These are phyloP conservation scores for Scotopteryx bipunctaria DNA, from an alignment of 2,888 invertebrate species.

Conservation along the genomic window DNA sequence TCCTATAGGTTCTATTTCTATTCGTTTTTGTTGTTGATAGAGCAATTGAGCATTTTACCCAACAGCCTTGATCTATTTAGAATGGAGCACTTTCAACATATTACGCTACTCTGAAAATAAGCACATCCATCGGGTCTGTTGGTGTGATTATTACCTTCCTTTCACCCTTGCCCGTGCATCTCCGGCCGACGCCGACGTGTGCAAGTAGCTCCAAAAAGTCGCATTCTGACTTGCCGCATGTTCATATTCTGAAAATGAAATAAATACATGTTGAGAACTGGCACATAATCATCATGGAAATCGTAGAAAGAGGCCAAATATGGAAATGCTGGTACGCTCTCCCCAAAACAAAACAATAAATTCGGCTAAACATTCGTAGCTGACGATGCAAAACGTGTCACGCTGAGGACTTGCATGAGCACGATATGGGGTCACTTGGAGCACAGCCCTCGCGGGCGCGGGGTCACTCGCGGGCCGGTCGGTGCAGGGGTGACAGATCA, in stretches of 20 bases:
- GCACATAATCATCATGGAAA: neutral
- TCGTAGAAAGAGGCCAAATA: neutral
- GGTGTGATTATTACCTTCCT: no score
- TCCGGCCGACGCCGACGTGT: no score
- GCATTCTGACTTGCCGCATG: neutral
- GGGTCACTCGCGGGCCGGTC: neutral
- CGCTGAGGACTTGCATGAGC: slow-evolving; percentile 10
- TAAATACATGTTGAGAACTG: neutral
- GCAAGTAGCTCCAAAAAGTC: neutral
- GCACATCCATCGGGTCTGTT: no score
- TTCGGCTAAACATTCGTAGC: slow-evolving; percentile 13
- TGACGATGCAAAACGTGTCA: slow-evolving; percentile 24
- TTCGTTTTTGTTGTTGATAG: no score
- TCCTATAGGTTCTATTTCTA: no score
- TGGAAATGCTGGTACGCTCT: neutral
- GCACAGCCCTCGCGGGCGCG: neutral
- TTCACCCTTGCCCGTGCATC: no score
- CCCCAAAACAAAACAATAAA: slow-evolving; percentile 11
- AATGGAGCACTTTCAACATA: no score
- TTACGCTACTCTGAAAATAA: no score
- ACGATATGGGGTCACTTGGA: slow-evolving; percentile 6
- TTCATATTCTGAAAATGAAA: slow-evolving; percentile 7
- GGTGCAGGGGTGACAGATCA: slow-evolving; percentile 15
- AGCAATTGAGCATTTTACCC: no score
- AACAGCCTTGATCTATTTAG: no score